These are phyloP conservation scores for Procavia capensis DNA, from an alignment of 2,113 vertebrate genomes.

Conservation along the genomic window DNA sequence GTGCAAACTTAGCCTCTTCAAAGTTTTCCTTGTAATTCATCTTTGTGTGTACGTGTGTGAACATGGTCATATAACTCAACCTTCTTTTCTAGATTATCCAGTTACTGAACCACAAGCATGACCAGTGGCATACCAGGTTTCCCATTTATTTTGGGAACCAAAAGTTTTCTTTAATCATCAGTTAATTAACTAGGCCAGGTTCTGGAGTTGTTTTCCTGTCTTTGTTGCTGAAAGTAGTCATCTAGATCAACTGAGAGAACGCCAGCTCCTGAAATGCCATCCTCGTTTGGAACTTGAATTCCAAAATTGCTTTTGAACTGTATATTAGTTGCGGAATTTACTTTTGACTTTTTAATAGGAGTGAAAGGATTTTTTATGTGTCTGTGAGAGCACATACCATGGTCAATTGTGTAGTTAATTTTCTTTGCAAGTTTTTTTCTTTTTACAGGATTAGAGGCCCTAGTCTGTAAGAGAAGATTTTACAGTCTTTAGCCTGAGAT, in stretches of 20 bases:
- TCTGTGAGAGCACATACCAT: background rate
- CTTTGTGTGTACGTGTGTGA: background rate
- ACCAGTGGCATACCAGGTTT: background rate
- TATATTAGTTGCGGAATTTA: background rate
- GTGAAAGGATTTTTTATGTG: background rate
- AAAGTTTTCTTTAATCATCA: background rate
- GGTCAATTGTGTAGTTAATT: background rate
- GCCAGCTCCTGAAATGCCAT: background rate
- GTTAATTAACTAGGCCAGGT: background rate
- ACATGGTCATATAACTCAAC: background rate
- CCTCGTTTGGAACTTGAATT: background rate
- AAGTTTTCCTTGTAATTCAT: constrained; percentile 2
- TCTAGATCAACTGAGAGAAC: background rate
- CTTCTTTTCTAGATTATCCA: background rate
- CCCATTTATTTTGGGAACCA: background rate
- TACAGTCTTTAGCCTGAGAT: background rate
- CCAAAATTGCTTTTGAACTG: background rate
- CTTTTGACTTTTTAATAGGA: background rate
- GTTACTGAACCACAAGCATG: background rate
- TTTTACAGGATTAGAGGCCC: background rate
- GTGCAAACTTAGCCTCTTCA: background rate
- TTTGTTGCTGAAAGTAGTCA: background rate
- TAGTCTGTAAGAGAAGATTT: background rate
- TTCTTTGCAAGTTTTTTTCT: background rate
- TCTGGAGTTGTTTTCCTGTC: background rate